These are phyloP conservation scores for Trichopria drosophilae DNA, from an alignment of 2,888 invertebrate species.

Conservation along the genomic window DNA sequence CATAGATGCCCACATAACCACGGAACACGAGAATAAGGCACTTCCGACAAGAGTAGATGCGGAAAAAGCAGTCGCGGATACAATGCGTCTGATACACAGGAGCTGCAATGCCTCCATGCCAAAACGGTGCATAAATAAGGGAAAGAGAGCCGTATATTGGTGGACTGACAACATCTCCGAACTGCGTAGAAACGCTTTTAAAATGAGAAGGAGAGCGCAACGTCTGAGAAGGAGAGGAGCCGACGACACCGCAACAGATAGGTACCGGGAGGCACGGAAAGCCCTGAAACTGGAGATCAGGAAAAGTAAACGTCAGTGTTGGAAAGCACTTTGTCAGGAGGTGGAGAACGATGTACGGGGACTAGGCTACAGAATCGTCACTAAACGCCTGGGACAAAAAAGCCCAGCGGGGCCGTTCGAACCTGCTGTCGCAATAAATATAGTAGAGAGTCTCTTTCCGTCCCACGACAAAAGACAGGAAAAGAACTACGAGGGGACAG, in stretches of 20 bases:
- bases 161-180: background rate
- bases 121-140: background rate
- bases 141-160: background rate
- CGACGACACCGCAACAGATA: too few species aligned
- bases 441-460: background rate
- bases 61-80: background rate
- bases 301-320: conserved; percentile 6
- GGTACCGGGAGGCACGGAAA: too few species aligned
- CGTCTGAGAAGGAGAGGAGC: too few species aligned
- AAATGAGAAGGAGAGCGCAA: background rate
- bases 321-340: conserved; percentile 7
- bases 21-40: too few species aligned
- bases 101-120: background rate
- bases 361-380: too few species aligned
- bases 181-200: background rate
- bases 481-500: background rate
- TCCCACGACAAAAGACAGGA: background rate
- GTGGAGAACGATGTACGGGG: conserved; percentile 5
- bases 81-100: background rate
- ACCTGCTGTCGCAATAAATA: background rate
- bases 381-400: background rate
- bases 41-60: too few species aligned
- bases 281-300: background rate
- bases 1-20: too few species aligned
- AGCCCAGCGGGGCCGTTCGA: background rate